Evolutionary conservation across 2,888 invertebrate genomes (phyloP), one percentile per base, ranked within the genome.

Genomic region (Mechanitis mazaeus): DNA sequence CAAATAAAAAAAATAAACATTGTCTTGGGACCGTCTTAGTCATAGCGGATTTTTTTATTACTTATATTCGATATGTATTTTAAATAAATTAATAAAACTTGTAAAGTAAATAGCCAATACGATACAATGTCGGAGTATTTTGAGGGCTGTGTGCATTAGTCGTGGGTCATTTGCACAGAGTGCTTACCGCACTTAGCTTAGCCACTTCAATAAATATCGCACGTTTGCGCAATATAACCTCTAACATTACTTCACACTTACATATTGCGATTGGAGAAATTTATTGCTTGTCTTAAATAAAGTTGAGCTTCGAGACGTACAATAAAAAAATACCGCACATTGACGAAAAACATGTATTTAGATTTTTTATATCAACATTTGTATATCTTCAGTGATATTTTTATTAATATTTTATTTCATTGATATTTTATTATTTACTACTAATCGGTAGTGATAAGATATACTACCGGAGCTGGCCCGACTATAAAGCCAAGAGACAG

Each of bases 221-320:
- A 84, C 87, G 84, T 85, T 85, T 85, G 80, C 73, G 80, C 81
- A 75, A 80, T 83, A 85, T 85, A 79, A 82, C 81, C 76, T 72
- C 80, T 79, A 83, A 88, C 87, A 87, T 81, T 83, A 81, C 83
- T 87, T 85, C 81, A 88, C 88, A 87, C 89, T 89, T 84, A 79
- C 81, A 76, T 72, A 70, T 70, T 71, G 73, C 69, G 69, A 42
- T 42, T 74, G 65, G 69, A 65, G 73, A 77, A 76, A 83, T 85
- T 84, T 86, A 87, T 86, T 68, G 67, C 68, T 64, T 62, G 68
- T 66, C 56, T 60, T 63, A 50, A 50, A 50, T 50, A 50, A 50
- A 6, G 31, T 50, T 2, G 50, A 50, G 31, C n/a, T 47, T 28
- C 20, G n/a, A 28, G 20, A 28, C 20, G 31, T 31, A n/a, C 31